Percentiles rank a stretch among this genome's conserved stretches.
These are phyloP conservation scores for Galerucella nymphaeae DNA, from an alignment of 2,888 invertebrate species.

Conservation along the genomic window DNA sequence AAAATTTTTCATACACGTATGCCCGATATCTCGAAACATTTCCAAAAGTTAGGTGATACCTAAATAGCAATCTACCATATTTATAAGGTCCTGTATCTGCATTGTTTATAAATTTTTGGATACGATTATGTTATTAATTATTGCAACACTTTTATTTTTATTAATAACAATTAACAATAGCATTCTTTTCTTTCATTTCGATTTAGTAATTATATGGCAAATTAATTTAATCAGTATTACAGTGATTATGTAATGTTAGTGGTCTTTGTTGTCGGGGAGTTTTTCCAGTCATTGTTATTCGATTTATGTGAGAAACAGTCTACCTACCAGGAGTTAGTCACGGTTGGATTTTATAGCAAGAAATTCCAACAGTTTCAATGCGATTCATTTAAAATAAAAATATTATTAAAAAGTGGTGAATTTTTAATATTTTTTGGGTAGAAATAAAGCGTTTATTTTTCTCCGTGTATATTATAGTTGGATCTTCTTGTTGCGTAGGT, in stretches of 20 bases:
- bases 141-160: not conserved
- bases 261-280: slow-evolving; percentile 31
- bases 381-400: not conserved
- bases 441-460: not conserved
- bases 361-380: not conserved
- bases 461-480: not conserved
- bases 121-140: not conserved
- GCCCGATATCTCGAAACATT: no score
- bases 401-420: no score
- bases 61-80: no score
- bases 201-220: slow-evolving; percentile 1
- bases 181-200: slow-evolving; percentile 2
- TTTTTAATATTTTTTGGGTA: not conserved
- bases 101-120: not conserved
- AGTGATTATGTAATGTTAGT: slow-evolving; percentile 25
- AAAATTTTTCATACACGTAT: no score
- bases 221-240: slow-evolving; percentile 19
- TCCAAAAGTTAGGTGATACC: no score
- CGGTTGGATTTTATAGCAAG: not conserved
- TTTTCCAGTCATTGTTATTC: slow-evolving; percentile 17
- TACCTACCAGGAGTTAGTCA: not conserved
- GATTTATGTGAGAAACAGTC: slow-evolving; percentile 16
- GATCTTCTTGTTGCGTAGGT: slow-evolving; percentile 1
- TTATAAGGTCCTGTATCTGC: no score
- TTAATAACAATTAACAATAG: slow-evolving; percentile 8